Base-by-base conservation (phyloP, 1,140 invertebrate species). In the Bemisia tabaci region DNA sequence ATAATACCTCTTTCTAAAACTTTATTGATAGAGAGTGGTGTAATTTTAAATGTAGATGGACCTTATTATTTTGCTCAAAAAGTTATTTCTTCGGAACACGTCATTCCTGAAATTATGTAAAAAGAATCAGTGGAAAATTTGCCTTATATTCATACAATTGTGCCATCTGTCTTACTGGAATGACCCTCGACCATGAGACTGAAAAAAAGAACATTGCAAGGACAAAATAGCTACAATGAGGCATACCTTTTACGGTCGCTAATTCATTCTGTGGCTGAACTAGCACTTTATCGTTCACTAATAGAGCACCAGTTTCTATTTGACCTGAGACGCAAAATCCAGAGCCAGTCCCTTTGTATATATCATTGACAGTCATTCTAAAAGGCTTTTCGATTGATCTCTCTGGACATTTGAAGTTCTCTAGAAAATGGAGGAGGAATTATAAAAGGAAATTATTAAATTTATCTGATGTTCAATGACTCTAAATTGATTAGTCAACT, bases 311-410 rank as follows among this genome's bases (percentile, higher is more conserved):
- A 60, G 93, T 91, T 80, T 98, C 95, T 64, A 99, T 84, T 60
- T 90, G 83, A 5, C 95, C 96, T 2, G 87, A 87, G 2, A 97
- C 84, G 79, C 90, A 94, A 74, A 94, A 90, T 1, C 90, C 89
- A 1, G 89, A 88, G 0, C 90, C 89, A 12, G 88, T 87, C 9
- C 92, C 90, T 82, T 98, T 99, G 75, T 92, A 97, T 67, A 98
- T 87, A 81, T 99, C 97, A 74, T 89, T 91, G 0, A 99, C 83
- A 24, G 91, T 90, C 76, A 96, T 84, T n/a, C 96, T 83, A 62
- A 98, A 86, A 12, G 95, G 91, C 75, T 94, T 93, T 23, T 88
- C 82, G 9, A 97, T 83, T n/a, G 89, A 86, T 60, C 95, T 82
- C 65, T 88, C 84, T 2, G 90, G 93, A 58, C 90, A 84, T 74